A percentile compares a stretch with the other conserved stretches of the same genome.
Evolutionary conservation across 1,140 invertebrate genomes (phyloP).

Genomic region (Wiebesia pumilae): DNA sequence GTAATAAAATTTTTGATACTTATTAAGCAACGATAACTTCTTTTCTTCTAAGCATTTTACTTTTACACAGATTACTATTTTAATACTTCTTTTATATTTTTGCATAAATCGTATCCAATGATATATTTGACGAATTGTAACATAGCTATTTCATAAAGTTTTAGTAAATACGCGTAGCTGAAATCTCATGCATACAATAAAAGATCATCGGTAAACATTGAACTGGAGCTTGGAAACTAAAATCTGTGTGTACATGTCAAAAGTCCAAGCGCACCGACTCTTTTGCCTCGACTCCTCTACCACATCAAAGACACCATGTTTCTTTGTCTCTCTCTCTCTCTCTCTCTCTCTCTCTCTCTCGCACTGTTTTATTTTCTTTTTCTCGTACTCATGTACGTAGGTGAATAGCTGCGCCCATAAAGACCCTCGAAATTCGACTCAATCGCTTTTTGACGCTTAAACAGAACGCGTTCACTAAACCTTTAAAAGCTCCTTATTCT

Average conservation of each 20-base stretch:
- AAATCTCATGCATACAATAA: conserved; percentile 1
- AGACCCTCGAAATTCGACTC: not conserved
- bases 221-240: not conserved
- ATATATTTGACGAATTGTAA: not conserved
- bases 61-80: not conserved
- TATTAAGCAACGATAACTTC: no score
- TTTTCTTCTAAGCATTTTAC: no score
- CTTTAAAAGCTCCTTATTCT: not conserved
- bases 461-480: not conserved
- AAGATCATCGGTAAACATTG: conserved; percentile 33
- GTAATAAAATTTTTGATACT: no score
- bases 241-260: not conserved
- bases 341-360: conserved; percentile 9
- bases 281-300: not conserved
- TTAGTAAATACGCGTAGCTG: not conserved
- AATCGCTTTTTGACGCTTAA: conserved; percentile 5
- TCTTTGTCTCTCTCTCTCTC: not conserved
- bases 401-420: not conserved
- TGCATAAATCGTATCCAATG: no score
- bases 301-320: conserved; percentile 35
- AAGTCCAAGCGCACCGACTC: not conserved
- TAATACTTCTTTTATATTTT: not conserved
- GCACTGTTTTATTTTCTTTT: not conserved
- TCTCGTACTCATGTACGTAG: not conserved
- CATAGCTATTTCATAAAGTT: not conserved